Evolutionary conservation across 1,140 invertebrate species (phyloP).

Genomic region (Bombyx mori): ASM3026992v2 NC_085119.1:6216001-6216500

Average conservation of each 20-base stretch:
- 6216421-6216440: constrained; percentile 34
- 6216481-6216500: no score
- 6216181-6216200: neutral
- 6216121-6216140: no score
- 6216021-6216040: no score
- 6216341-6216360: constrained; percentile 56
- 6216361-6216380: constrained; percentile 64
- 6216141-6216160: no score
- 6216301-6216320: constrained; percentile 54
- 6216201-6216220: constrained; percentile 17
- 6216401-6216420: constrained; percentile 3
- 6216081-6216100: no score
- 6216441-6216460: constrained; percentile 19
- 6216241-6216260: constrained; percentile 62
- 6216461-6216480: no score
- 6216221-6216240: constrained; percentile 58
- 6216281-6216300: constrained; percentile 32
- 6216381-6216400: constrained; percentile 24
- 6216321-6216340: constrained; percentile 62
- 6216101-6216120: no score
- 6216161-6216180: neutral
- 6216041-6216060: no score
- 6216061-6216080: no score
- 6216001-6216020: no score
- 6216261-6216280: constrained; percentile 40